phyloP scores from a whole-genome alignment of 2,888 invertebrate species.

The Pinctada fucata region DNA sequence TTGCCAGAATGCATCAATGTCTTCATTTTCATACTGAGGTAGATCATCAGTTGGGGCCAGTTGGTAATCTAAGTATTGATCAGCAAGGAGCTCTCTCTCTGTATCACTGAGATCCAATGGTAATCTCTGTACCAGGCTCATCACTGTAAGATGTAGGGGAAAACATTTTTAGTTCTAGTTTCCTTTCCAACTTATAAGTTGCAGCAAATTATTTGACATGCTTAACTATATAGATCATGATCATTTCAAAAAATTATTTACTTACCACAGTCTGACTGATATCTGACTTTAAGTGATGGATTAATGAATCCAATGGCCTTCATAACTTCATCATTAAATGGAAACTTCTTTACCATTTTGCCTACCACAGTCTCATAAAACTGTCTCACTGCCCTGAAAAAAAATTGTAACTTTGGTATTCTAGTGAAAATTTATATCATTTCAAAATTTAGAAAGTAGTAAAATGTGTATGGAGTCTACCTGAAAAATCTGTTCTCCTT shows the following conservation, averaged over 20 bases:
- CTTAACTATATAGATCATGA: too few relatives aligned
- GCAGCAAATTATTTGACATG: background rate
- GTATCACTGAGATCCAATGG: too few relatives aligned
- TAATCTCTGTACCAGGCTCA: background rate
- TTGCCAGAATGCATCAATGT: conserved; percentile 24
- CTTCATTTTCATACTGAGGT: conserved; percentile 7
- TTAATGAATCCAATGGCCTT: background rate
- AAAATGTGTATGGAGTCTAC: background rate
- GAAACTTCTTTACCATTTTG: conserved; percentile 14
- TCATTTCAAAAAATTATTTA: too few relatives aligned
- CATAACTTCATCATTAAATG: conserved; percentile 1
- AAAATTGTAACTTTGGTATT: background rate
- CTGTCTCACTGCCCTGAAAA: conserved; percentile 16
- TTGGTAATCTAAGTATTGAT: conserved; percentile 26
- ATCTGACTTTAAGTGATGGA: conserved; percentile 1
- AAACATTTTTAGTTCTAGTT: background rate
- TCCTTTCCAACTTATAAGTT: background rate
- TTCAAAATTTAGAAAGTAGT: background rate
- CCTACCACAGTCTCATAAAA: conserved; percentile 3
- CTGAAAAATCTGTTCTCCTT: conserved; percentile 24
- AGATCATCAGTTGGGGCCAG: conserved; percentile 24
- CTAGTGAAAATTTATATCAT: background rate
- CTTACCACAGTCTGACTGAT: background rate
- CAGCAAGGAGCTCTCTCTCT: conserved; percentile 6
- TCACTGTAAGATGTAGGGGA: background rate